Base-by-base conservation (phyloP, 1,140 invertebrate species). In the Drosophila ercepeae region DNA sequence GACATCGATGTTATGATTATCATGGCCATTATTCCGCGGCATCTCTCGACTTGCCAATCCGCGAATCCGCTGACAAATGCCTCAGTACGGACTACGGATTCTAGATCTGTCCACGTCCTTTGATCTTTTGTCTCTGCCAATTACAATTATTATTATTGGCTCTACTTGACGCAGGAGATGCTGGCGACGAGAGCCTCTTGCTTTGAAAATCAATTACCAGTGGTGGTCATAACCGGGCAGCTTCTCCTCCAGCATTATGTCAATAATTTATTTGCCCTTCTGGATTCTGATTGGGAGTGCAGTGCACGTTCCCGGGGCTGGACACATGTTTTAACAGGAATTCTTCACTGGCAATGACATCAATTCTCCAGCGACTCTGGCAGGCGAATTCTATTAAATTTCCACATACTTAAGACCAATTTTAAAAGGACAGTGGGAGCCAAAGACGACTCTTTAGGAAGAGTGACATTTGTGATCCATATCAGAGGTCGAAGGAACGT, bases 291-390 rank as follows among this genome's bases (percentile, higher is more conserved):
- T 53, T 60, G 49, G 16, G 68, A 57, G 25, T 64, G 74, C 68
- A 41, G 29, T 39, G 68, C 81, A 86, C 81, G 81, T 86, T 75
- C 64, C 50, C 45, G 44, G 46, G 51, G 13, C 65, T 67, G 76
- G 79, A 89, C 84, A 89, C 84, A 89, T 89, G 84, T 89, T 89
- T 76, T 89, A 89, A 76, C 73, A 73, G 81, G 79, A 89, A 89
- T 89, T 73, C 64, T 53, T 75, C 84, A 89, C 75, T 74, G 59
- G 69, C 60, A 89, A 60, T 89, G 84, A 84, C 84, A 89, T 72
- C 76, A 72, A 89, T 63, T 89, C 84, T 73, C 84, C 34, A 36
- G 46, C 13, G 75, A 57, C 51, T 44, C 2, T 11, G 0, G 45
- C 45, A 8, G 11, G 23, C 23, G n/a, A n/a, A n/a, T 32, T 32